Percentiles rank a stretch among this genome's conserved stretches.
Conservation (phyloP, 2,888 invertebrate genomes). For the Helobdella robusta region DNA sequence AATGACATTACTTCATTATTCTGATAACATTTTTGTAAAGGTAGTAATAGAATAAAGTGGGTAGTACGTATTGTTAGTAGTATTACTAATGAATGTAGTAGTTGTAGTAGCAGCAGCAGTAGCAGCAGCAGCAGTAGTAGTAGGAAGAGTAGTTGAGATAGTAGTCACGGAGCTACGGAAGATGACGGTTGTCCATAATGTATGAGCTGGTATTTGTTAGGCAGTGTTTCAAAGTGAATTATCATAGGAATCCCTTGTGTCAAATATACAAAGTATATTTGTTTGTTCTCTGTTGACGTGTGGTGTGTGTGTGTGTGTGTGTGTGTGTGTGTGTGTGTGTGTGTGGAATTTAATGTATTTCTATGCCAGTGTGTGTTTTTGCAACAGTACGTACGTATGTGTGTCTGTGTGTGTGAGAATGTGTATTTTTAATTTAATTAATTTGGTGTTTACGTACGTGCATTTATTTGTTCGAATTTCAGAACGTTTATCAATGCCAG, state of each 20-base stretch:
- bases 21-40: too few species aligned
- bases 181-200: conserved; percentile 65
- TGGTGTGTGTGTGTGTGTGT: not conserved
- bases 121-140: not conserved
- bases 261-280: not conserved
- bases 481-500: too few species aligned
- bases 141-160: conserved; percentile 33
- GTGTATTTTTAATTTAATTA: too few species aligned
- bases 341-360: not conserved
- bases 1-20: too few species aligned
- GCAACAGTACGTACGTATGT: not conserved
- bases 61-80: too few species aligned
- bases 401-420: not conserved
- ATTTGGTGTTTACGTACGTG: too few species aligned
- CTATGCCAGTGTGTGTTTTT: not conserved
- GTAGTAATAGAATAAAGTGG: too few species aligned
- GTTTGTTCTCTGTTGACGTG: not conserved
- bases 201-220: conserved; percentile 72
- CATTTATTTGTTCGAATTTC: too few species aligned
- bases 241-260: not conserved
- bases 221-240: conserved; percentile 52
- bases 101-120: too few species aligned
- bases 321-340: conserved; percentile 4
- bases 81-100: too few species aligned
- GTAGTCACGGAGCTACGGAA: conserved; percentile 70